Evolutionary conservation across 2,888 invertebrate species (phyloP), one percentile per base, ranked within the genome.

Genomic region (Aspidiotus rigidus): DNA sequence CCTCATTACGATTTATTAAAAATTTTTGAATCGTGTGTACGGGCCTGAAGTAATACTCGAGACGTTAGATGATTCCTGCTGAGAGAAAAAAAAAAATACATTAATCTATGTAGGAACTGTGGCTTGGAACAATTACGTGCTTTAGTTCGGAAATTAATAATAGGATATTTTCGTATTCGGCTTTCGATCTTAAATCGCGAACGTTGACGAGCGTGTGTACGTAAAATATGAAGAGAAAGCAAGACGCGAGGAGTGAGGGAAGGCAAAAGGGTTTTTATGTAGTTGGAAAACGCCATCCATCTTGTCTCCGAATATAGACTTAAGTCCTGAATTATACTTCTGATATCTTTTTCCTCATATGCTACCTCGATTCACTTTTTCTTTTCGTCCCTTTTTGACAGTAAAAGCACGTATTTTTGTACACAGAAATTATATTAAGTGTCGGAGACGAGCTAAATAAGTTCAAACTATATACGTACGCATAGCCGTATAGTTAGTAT

Each of bases 401-500:
- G 67, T 67, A 44, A 67, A 67, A 49, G 60, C 67, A 67, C 67
- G 67, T 67, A 67, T 44, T 59, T 57, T 53, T 60, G 59, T 67
- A 67, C 67, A 67, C 67, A 67, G 67, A 67, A 67, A 67, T 67
- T 67, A 67, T 67, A 67, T 67, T 67, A 67, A 67, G 67, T 60
- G 60, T 15, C 28, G 28, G 49, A 67, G 67, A 59, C 44, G 67
- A 44, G 67, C 44, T 49, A 59, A 67, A 67, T 67, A 67, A 40
- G 59, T 44, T 67, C 67, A 60, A 28, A 41, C 28, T 59, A 39
- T 39, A n/a, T 49, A 49, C 49, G 49, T n/a, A 49, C 49, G n/a
- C 49, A 49, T 13, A 28, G 28, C 5, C 28, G 28, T 28, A 28
- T 28, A 28, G 28, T 28, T 28, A 28, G 28, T 28, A 28, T 11